Evolutionary conservation across 2,113 vertebrate genomes (phyloP).

Genomic region (Coryphaenoides rupestris): DNA sequence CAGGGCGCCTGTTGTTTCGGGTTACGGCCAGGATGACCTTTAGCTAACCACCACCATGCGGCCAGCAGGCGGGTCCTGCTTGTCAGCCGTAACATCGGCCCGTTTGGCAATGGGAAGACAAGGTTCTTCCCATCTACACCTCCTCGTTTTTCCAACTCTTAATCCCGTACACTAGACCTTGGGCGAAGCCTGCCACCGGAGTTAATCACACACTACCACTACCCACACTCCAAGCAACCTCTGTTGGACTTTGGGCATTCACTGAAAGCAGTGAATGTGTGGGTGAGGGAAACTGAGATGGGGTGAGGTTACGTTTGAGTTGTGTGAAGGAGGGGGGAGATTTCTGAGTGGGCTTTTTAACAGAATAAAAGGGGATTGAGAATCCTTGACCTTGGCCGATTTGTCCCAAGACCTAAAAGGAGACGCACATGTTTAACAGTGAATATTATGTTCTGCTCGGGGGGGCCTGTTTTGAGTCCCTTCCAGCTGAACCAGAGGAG

Average conservation of each 20-base stretch:
- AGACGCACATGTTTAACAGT: too few species aligned
- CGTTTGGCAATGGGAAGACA: slow-evolving; percentile 27
- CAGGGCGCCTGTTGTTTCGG: slow-evolving; percentile 54
- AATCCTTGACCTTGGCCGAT: too few species aligned
- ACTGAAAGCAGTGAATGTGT: not conserved
- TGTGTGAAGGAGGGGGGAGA: slow-evolving; percentile 17
- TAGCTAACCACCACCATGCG: slow-evolving; percentile 53
- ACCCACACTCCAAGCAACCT: slow-evolving; percentile 13
- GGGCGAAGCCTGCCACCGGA: slow-evolving; percentile 29
- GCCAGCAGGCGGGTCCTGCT: slow-evolving; percentile 29
- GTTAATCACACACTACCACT: slow-evolving; percentile 43
- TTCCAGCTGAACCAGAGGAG: too few species aligned
- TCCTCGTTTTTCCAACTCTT: not conserved
- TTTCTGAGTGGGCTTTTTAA: slow-evolving; percentile 20
- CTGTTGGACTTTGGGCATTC: too few species aligned
- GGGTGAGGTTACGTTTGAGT: slow-evolving; percentile 21
- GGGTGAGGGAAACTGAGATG: slow-evolving; percentile 23
- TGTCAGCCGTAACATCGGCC: slow-evolving; percentile 46
- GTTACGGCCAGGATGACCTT: slow-evolving; percentile 47
- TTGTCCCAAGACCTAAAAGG: too few species aligned
- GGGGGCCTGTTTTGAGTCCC: too few species aligned
- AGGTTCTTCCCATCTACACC: too few species aligned
- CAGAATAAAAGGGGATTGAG: slow-evolving; percentile 11
- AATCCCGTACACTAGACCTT: slow-evolving; percentile 30
- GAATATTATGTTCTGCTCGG: too few species aligned